These are phyloP conservation scores for Ectropis crepuscularia DNA, from an alignment of 2,888 invertebrate species.

Conservation along the genomic window DNA sequence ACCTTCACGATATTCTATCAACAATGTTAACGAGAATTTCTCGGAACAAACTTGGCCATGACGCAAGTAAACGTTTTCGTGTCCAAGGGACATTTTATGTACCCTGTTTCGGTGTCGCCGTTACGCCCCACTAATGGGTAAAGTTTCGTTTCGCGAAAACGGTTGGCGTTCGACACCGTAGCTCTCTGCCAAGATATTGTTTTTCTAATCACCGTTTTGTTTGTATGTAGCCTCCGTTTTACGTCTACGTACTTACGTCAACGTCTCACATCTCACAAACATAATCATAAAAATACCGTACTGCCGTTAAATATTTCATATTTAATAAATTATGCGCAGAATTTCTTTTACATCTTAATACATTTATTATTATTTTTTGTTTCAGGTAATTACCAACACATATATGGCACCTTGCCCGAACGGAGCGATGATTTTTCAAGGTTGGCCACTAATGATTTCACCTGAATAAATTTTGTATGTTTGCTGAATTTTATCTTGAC, in stretches of 20 bases:
- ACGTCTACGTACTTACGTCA: slow-evolving; percentile 29
- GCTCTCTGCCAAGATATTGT: slow-evolving; percentile 55
- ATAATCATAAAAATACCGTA: slow-evolving; percentile 11
- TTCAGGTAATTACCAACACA: slow-evolving; percentile 64
- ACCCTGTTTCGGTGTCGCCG: slow-evolving; percentile 46
- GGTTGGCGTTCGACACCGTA: slow-evolving; percentile 50
- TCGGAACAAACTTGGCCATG: slow-evolving; percentile 33
- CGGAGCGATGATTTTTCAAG: slow-evolving; percentile 50
- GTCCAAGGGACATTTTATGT: slow-evolving; percentile 48
- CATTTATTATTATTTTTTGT: slow-evolving; percentile 51
- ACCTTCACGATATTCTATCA: slow-evolving; percentile 21
- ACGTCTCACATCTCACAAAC: slow-evolving; percentile 9
- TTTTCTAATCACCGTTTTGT: slow-evolving; percentile 51
- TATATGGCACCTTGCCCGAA: slow-evolving; percentile 41
- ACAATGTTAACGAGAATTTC: slow-evolving; percentile 27
- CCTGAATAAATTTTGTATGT: slow-evolving; percentile 57
- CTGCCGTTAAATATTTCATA: slow-evolving; percentile 4
- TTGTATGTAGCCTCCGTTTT: slow-evolving; percentile 33
- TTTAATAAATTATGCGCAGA: slow-evolving; percentile 1
- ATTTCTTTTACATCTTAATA: slow-evolving; percentile 18
- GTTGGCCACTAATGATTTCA: slow-evolving; percentile 56
- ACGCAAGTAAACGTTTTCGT: slow-evolving; percentile 42
- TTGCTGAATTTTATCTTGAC: slow-evolving; percentile 36
- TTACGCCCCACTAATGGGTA: slow-evolving; percentile 55
- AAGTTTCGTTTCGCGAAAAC: slow-evolving; percentile 57